Conservation (phyloP, 2,113 vertebrate genomes). For the Microcebus lehilahytsara region DNA sequence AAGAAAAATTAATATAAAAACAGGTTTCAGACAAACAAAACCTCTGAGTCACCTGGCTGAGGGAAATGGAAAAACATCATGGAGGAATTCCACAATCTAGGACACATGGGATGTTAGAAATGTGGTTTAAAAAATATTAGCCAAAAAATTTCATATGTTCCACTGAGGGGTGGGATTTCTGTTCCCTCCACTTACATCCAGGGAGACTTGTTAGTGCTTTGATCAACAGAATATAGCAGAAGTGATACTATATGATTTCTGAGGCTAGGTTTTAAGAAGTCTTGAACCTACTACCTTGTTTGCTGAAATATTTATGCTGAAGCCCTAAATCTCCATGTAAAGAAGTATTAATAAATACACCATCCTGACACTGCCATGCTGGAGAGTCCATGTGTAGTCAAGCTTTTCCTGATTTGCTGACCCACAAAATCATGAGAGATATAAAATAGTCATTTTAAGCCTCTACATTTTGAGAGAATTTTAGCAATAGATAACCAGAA, state of each 20-base stretch:
- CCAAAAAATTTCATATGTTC: background rate
- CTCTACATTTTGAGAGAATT: background rate
- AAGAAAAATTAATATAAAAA: constrained; percentile 27
- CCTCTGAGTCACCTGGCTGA: background rate
- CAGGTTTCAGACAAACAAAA: background rate
- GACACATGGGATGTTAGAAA: background rate
- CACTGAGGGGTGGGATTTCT: background rate
- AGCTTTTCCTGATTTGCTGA: constrained; percentile 23
- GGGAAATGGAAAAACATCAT: background rate
- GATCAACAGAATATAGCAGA: background rate
- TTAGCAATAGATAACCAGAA: background rate
- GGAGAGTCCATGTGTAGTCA: background rate
- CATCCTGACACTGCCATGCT: background rate
- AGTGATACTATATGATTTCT: background rate
- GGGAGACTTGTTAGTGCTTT: background rate
- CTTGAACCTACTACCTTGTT: background rate
- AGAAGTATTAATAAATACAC: background rate
- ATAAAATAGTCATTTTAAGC: background rate
- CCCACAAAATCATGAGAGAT: background rate
- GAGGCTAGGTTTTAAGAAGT: background rate
- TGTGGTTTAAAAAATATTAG: background rate
- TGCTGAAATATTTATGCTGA: background rate
- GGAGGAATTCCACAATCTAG: background rate
- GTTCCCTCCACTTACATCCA: background rate
- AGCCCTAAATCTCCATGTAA: background rate